Evolutionary conservation across 2,888 invertebrate species (phyloP), one percentile per base, ranked within the genome.

Genomic region (Drosophila meridionalis): DNA sequence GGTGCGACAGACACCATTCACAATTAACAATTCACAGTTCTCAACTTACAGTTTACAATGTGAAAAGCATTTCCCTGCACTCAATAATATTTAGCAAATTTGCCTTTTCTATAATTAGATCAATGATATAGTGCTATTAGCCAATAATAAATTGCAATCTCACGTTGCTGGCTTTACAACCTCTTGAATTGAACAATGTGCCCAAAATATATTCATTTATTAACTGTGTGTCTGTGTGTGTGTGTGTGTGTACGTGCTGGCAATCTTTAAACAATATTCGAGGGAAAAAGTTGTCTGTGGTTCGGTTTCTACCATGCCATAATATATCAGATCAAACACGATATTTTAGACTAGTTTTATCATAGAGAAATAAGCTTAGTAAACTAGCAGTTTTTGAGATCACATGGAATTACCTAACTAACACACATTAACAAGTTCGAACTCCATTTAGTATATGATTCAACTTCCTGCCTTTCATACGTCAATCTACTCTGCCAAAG

Each of bases 1-100:
- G 76, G 74, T 73, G 68, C 78, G 76, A 78, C 73, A 61, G 52
- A 50, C 63, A 70, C 36, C 47, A 43, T 34, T 53, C 53, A 30
- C 42, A 63, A 43, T 34, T 53, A 34, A 30, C 42, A 63, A 52
- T 34, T 61, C 26, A 14, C 14, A 7, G 12, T 30, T 8, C 30
- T n/a, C 20, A 52, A 38, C 2, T 53, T 20, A 32, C 47, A 64
- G 48, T 40, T 61, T 32, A 8, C 48, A 45, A 56, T 52, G 26
- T 6, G 34, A 52, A 36, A 45, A 45, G 11, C 20, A 26, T 53
- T 36, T 38, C 14, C 36, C 12, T 6, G 36, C 36, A 34, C 8
- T 14, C 2, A 28, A 55, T 38, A 38, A 38, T 28, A 14, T 26
- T 55, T 12, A 4, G 14, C n/a, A n/a, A 50, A n/a, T 50, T 48